Percentiles rank a stretch among this genome's conserved stretches.
phyloP scores from a whole-genome alignment of 2,797 vertebrate genomes.

The Zalophus californianus region DNA sequence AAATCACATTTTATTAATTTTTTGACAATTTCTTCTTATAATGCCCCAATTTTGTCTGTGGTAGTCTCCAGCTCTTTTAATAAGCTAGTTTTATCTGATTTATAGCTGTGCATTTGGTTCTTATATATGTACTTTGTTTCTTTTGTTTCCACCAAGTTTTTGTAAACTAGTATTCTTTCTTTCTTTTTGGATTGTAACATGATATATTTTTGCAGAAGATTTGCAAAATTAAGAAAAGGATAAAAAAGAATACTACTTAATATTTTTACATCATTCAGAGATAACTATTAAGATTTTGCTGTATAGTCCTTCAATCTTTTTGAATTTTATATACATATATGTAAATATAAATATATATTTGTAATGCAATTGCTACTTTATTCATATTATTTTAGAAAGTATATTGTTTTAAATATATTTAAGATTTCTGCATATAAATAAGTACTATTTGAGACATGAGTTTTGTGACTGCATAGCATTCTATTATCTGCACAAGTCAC shows the following conservation, averaged over 20 bases:
- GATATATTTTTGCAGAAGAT: background rate
- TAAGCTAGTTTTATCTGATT: background rate
- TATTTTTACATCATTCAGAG: background rate
- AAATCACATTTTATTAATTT: background rate
- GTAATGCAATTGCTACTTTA: background rate
- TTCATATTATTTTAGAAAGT: background rate
- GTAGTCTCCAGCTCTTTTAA: background rate
- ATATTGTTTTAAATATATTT: background rate
- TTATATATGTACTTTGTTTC: background rate
- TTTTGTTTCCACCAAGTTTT: background rate
- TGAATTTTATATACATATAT: background rate
- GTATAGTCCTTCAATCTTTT: background rate
- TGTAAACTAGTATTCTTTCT: background rate
- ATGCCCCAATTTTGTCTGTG: background rate
- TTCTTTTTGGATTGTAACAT: background rate
- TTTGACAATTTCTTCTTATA: background rate
- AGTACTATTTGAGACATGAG: background rate
- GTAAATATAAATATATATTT: background rate
- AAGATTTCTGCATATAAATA: background rate
- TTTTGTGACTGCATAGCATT: background rate
- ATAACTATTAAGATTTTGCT: background rate
- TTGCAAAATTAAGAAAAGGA: slow-evolving; percentile 13
- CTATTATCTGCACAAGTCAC: background rate
- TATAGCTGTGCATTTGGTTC: background rate
- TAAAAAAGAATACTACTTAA: background rate